Conservation (phyloP, 2,888 invertebrate species). For the Tuta absoluta region DNA sequence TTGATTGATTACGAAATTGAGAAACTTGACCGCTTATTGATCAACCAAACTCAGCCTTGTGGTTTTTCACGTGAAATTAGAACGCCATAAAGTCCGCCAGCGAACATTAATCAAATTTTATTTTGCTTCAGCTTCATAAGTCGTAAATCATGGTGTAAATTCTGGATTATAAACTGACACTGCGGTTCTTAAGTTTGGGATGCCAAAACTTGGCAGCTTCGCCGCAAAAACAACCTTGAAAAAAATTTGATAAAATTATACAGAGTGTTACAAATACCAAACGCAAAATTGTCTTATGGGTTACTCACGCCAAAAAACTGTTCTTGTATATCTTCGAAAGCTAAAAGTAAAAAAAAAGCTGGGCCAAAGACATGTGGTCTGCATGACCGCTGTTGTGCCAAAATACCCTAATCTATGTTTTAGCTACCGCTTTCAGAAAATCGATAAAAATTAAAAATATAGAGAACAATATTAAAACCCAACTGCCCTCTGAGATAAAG, state of each 20-base stretch:
- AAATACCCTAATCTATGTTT: no score
- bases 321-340: not conserved
- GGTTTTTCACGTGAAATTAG: slow-evolving; percentile 18
- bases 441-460: no score
- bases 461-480: no score
- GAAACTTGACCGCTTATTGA: not conserved
- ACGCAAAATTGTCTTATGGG: not conserved
- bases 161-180: not conserved
- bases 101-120: not conserved
- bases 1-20: slow-evolving; percentile 8
- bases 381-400: no score
- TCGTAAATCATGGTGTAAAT: slow-evolving; percentile 7
- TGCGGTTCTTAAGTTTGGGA: not conserved
- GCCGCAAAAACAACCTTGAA: slow-evolving; percentile 4
- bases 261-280: not conserved
- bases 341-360: no score
- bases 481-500: no score
- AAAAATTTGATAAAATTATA: not conserved
- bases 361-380: no score
- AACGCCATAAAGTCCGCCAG: slow-evolving; percentile 11
- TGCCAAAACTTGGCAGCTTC: not conserved
- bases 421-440: no score
- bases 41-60: slow-evolving; percentile 5
- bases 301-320: not conserved
- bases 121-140: not conserved